Conservation (phyloP, 2,888 invertebrate genomes). For the Eupithecia insigniata region DNA sequence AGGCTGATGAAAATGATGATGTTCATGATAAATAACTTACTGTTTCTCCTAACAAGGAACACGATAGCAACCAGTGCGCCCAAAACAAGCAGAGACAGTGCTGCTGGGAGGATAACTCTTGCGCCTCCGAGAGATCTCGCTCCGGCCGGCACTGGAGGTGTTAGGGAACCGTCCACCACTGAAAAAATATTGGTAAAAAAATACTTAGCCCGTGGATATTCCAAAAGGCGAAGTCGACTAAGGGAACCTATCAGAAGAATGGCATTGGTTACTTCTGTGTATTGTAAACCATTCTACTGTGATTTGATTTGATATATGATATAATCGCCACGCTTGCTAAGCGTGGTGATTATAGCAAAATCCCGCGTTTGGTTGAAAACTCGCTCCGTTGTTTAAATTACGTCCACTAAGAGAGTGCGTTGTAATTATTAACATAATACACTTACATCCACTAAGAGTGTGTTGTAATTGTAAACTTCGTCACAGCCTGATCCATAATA, state of each 20-base stretch:
- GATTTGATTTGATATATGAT: no score
- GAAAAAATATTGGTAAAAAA: constrained; percentile 34
- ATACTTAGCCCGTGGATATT: no score
- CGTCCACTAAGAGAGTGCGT: no score
- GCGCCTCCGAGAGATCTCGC: constrained; percentile 87
- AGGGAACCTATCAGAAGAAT: no score
- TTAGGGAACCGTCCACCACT: constrained; percentile 86
- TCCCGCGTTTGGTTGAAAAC: no score
- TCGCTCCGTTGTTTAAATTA: neutral
- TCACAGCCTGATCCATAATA: constrained; percentile 86
- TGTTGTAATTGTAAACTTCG: constrained; percentile 94
- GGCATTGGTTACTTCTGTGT: no score
- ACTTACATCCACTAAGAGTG: constrained; percentile 89
- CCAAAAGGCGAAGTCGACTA: no score
- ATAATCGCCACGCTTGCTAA: no score
- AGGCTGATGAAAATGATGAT: no score
- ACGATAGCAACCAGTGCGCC: constrained; percentile 87
- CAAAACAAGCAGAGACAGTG: constrained; percentile 87
- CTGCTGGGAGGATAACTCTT: constrained; percentile 86
- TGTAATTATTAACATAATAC: no score
- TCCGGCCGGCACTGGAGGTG: constrained; percentile 87
- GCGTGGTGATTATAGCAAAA: no score
- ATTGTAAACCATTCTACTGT: no score
- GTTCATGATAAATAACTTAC: constrained; percentile 84
- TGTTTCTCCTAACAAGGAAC: constrained; percentile 88